Conservation (phyloP, 2,113 vertebrate genomes). For the Baryphthengus martii region DNA sequence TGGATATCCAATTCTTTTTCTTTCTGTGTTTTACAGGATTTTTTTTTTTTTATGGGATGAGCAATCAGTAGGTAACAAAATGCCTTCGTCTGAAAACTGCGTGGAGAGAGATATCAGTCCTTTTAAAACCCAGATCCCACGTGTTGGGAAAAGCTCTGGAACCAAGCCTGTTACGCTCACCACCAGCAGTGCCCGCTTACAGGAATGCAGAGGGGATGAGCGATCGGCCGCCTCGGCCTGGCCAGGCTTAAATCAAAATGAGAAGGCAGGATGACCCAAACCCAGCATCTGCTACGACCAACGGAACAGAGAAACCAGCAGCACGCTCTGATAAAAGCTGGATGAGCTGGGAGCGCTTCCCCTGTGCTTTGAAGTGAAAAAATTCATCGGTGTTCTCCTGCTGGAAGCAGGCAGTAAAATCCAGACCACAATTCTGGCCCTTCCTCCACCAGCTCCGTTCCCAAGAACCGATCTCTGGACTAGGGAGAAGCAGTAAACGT, state of each 20-base stretch:
- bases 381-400: neutral
- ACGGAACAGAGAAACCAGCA: neutral
- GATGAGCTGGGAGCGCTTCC: neutral
- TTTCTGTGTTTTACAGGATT: neutral
- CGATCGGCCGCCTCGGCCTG: neutral
- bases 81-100: neutral
- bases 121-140: neutral
- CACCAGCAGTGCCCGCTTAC: neutral
- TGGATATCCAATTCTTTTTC: neutral
- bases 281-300: neutral
- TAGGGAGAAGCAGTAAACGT: neutral
- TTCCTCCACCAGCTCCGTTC: neutral
- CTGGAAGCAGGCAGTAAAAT: neutral
- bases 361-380: neutral
- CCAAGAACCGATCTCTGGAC: neutral
- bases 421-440: neutral
- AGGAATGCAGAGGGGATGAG: neutral
- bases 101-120: neutral
- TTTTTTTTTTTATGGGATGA: neutral
- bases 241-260: neutral
- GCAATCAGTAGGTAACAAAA: neutral
- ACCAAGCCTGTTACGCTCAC: neutral
- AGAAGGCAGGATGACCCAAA: neutral
- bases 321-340: neutral
- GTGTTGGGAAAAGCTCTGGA: neutral